Percentiles rank a stretch among this genome's conserved stretches.
phyloP scores from a whole-genome alignment of 2,888 invertebrate species.

The Podotricha telesiphe region DNA sequence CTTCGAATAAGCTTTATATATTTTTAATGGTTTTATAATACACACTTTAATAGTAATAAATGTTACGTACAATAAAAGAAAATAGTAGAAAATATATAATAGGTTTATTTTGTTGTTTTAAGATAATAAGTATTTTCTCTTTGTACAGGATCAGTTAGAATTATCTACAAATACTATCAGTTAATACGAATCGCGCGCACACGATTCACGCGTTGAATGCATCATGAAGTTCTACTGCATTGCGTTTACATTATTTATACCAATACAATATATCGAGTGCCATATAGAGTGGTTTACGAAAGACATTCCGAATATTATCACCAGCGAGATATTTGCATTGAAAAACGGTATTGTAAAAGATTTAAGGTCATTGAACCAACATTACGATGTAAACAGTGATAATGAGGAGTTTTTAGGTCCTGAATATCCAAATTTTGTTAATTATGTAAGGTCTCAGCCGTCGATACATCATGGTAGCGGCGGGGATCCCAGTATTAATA shows the following conservation, averaged over 20 bases:
- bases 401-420: slow-evolving; percentile 45
- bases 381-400: slow-evolving; percentile 39
- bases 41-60: too few species aligned
- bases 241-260: slow-evolving; percentile 56
- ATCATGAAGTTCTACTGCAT: slow-evolving; percentile 63
- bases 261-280: slow-evolving; percentile 58
- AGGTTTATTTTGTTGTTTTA: background rate
- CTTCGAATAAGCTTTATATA: too few species aligned
- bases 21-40: too few species aligned
- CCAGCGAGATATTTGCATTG: slow-evolving; percentile 63
- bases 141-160: background rate
- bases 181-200: background rate
- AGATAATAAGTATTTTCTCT: background rate
- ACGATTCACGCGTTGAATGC: slow-evolving; percentile 5
- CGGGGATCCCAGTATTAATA: slow-evolving; percentile 62
- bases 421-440: slow-evolving; percentile 47
- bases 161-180: slow-evolving; percentile 9
- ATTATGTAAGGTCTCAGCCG: slow-evolving; percentile 57
- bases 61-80: too few species aligned
- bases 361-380: slow-evolving; percentile 45
- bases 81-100: too few species aligned
- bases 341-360: slow-evolving; percentile 65
- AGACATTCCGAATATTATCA: slow-evolving; percentile 55
- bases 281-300: slow-evolving; percentile 56
- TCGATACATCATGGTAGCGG: slow-evolving; percentile 54